A percentile compares a stretch with the other conserved stretches of the same genome.
phyloP scores from a whole-genome alignment of 2,888 invertebrate genomes.

The Volucella inanis region DNA sequence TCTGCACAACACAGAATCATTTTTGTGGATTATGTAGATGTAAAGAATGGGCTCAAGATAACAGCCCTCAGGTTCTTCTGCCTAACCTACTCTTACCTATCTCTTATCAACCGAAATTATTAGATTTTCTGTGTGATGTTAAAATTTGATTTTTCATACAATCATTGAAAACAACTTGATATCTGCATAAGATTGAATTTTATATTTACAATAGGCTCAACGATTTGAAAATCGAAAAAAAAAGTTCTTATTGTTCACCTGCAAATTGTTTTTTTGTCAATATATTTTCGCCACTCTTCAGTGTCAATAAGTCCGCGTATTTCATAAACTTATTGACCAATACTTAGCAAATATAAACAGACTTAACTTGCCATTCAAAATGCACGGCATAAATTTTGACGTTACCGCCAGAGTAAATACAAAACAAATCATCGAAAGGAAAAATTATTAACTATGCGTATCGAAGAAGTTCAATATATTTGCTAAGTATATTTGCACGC shows the following conservation, averaged over 20 bases:
- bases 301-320: constrained; percentile 8
- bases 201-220: constrained; percentile 13
- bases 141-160: not conserved
- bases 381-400: constrained; percentile 19
- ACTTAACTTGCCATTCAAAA: constrained; percentile 6
- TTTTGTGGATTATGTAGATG: too few relatives aligned
- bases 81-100: too few relatives aligned
- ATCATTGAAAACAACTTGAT: not conserved
- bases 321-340: constrained; percentile 19
- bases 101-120: too few relatives aligned
- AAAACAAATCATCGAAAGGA: constrained; percentile 16
- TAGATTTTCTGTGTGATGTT: too few relatives aligned
- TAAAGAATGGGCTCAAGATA: too few relatives aligned
- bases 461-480: constrained; percentile 9
- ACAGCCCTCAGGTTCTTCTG: too few relatives aligned
- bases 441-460: constrained; percentile 10
- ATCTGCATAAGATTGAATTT: constrained; percentile 17
- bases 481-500: constrained; percentile 8
- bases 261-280: not conserved
- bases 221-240: not conserved
- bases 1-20: too few relatives aligned
- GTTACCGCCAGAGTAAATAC: constrained; percentile 25
- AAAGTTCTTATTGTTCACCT: constrained; percentile 14
- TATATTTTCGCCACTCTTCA: constrained; percentile 3
- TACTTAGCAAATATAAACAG: constrained; percentile 28